Evolutionary conservation across 1,140 invertebrate genomes (phyloP).

Genomic region (Micrasema longulum): DNA sequence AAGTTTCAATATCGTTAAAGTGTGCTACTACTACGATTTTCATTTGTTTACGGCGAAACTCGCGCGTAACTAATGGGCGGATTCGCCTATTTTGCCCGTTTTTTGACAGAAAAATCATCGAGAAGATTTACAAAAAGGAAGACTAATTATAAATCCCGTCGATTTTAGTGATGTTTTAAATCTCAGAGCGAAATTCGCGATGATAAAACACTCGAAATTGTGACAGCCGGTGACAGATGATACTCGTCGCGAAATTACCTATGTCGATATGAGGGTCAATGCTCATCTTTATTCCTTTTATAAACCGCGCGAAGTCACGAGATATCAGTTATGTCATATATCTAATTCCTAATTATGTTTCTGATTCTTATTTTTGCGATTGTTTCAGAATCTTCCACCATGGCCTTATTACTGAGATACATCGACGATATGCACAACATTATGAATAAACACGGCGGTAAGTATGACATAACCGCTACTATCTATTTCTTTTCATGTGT

Average conservation of each 20-base stretch:
- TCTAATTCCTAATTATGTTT: constrained; percentile 6
- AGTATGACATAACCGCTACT: constrained; percentile 55
- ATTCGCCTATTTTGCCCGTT: constrained; percentile 21
- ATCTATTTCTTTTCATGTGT: not conserved
- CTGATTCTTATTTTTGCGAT: constrained; percentile 19
- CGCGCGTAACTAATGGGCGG: constrained; percentile 29
- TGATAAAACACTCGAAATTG: constrained; percentile 12
- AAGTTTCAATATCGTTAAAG: constrained; percentile 24
- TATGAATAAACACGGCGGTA: constrained; percentile 73
- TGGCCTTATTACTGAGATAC: constrained; percentile 75
- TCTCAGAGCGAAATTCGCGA: not conserved
- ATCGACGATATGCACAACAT: constrained; percentile 74
- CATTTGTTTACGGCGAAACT: constrained; percentile 38
- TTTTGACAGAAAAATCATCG: constrained; percentile 42
- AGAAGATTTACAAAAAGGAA: not conserved
- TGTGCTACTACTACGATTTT: constrained; percentile 19
- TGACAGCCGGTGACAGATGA: constrained; percentile 42
- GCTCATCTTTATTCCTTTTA: constrained; percentile 21
- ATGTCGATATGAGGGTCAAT: constrained; percentile 31
- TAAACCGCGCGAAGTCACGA: constrained; percentile 1
- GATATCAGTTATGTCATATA: constrained; percentile 29
- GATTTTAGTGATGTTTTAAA: not conserved
- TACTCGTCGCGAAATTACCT: constrained; percentile 21
- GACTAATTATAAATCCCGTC: not conserved
- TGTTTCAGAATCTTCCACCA: constrained; percentile 59